phyloP scores from a whole-genome alignment of 2,888 invertebrate genomes.

The Brachycybe producta region DNA sequence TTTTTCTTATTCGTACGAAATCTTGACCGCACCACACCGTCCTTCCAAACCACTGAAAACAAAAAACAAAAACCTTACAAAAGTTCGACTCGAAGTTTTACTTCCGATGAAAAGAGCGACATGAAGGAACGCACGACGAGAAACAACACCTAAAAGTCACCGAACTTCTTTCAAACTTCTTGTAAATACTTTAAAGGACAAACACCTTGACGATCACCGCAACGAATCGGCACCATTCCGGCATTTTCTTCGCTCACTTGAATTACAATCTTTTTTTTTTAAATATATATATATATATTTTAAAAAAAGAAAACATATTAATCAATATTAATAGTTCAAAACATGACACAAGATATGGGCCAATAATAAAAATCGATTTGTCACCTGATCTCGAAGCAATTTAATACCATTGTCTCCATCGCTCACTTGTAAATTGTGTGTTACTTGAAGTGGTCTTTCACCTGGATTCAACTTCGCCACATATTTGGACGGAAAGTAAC shows the following conservation, averaged over 20 bases:
- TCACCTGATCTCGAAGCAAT: slow-evolving; percentile 68
- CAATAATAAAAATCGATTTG: slow-evolving; percentile 2
- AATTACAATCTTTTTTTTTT: slow-evolving; percentile 59
- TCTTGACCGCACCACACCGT: too few relatives aligned
- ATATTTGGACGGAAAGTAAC: slow-evolving; percentile 90
- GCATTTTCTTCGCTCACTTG: slow-evolving; percentile 80
- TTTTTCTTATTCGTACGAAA: too few relatives aligned
- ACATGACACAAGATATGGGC: too few relatives aligned
- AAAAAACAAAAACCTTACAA: too few relatives aligned
- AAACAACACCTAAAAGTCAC: too few relatives aligned
- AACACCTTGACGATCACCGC: slow-evolving; percentile 79
- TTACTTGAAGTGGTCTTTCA: slow-evolving; percentile 80
- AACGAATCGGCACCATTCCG: slow-evolving; percentile 85
- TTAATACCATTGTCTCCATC: slow-evolving; percentile 66
- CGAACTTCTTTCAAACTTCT: slow-evolving; percentile 66
- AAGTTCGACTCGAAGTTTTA: too few relatives aligned
- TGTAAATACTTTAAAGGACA: slow-evolving; percentile 89
- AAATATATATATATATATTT: slow-evolving; percentile 16
- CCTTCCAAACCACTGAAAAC: too few relatives aligned
- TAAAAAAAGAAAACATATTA: slow-evolving; percentile 13
- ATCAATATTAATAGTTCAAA: background rate
- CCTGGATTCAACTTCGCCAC: slow-evolving; percentile 80
- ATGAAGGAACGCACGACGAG: too few relatives aligned
- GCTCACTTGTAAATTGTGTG: slow-evolving; percentile 68
- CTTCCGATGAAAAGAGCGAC: too few relatives aligned